Percentiles rank a stretch among this genome's conserved stretches.
These are phyloP conservation scores for Jordanella pulchra DNA, from an alignment of 2,797 vertebrate species.

Conservation along the genomic window DNA sequence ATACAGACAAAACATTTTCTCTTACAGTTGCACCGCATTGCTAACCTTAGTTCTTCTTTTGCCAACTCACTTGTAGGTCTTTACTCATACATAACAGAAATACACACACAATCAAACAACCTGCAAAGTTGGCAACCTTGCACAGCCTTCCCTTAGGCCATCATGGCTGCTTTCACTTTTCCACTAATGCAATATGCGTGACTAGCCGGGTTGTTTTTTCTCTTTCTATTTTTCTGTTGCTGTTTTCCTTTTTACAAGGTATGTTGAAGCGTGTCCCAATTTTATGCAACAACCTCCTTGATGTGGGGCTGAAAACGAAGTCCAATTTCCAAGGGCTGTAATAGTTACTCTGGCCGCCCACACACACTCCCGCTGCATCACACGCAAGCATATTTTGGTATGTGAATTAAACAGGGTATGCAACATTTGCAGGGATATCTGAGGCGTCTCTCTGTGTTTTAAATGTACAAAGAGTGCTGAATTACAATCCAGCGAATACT, in stretches of 20 bases:
- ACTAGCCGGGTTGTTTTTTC: conserved; percentile 72
- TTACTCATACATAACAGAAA: conserved; percentile 46
- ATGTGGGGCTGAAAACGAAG: conserved; percentile 66
- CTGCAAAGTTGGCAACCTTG: conserved; percentile 41
- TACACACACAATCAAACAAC: conserved; percentile 23
- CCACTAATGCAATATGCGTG: conserved; percentile 73
- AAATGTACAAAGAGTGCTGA: conserved; percentile 11
- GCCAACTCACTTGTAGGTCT: conserved; percentile 50
- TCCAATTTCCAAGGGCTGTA: conserved; percentile 65
- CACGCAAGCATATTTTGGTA: conserved; percentile 67
- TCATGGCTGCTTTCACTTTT: conserved; percentile 56
- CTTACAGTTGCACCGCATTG: conserved; percentile 51
- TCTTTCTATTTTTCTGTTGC: conserved; percentile 50
- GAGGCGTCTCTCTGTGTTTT: conserved; percentile 19
- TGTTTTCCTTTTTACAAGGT: conserved; percentile 76
- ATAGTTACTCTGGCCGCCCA: conserved; percentile 51
- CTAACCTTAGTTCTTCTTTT: conserved; percentile 27
- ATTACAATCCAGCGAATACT: conserved; percentile 9
- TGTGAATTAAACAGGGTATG: conserved; percentile 34
- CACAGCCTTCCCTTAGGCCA: conserved; percentile 44
- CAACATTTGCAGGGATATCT: conserved; percentile 31
- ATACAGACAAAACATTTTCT: conserved; percentile 53
- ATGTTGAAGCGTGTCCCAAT: conserved; percentile 74
- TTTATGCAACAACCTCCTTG: conserved; percentile 74
- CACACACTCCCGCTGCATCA: conserved; percentile 57